These are phyloP conservation scores for Riparia riparia DNA, from an alignment of 2,113 vertebrate genomes.

Conservation along the genomic window DNA sequence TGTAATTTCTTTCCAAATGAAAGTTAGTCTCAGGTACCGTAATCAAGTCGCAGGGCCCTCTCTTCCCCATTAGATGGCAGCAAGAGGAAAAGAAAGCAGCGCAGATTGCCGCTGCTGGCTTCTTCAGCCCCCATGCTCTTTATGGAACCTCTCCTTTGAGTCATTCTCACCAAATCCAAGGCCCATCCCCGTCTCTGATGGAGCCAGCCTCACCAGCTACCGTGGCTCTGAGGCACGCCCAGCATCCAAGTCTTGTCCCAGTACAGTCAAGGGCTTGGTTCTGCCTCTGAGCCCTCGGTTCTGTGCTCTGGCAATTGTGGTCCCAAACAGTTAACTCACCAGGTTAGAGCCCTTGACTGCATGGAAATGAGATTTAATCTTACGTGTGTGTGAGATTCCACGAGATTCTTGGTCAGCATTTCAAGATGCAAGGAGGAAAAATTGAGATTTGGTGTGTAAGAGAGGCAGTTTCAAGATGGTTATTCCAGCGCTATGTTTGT, in stretches of 20 bases:
- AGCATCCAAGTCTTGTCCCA: accelerated
- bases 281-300: not conserved
- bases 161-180: not conserved
- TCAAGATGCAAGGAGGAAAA: not conserved
- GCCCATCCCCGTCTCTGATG: not conserved
- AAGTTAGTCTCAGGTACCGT: not conserved
- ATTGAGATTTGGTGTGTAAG: accelerated
- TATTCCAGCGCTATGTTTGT: not conserved
- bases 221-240: not conserved
- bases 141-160: not conserved
- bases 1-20: not conserved
- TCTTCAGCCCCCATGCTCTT: not conserved
- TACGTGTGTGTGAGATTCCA: not conserved
- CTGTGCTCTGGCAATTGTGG: not conserved
- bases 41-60: not conserved
- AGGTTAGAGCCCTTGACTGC: not conserved
- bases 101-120: accelerated
- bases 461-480: not conserved
- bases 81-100: constrained; percentile 33
- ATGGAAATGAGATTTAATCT: not conserved
- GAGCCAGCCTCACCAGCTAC: not conserved
- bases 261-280: not conserved
- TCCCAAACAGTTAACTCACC: accelerated
- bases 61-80: constrained; percentile 75
- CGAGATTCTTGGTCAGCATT: not conserved